Base-by-base conservation (phyloP, 2,113 vertebrate genomes). In the Bubo bubo region DNA sequence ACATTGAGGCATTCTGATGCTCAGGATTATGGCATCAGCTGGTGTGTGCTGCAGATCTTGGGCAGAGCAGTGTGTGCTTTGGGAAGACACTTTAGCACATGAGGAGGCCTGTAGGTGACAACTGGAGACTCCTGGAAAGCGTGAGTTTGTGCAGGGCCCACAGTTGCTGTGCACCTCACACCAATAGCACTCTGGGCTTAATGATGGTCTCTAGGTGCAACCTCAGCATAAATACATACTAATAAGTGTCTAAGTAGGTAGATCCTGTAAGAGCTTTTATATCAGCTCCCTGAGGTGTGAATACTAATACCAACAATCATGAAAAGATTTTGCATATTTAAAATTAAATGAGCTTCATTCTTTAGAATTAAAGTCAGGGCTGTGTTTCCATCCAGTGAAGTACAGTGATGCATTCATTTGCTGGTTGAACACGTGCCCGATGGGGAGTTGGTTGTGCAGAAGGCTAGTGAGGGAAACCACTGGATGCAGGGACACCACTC, bases 271-370 rank as follows among this genome's bases (percentile, higher is more conserved):
- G 64, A 95, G 68, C 83, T 91, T 93, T 93, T 79, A 1, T 91
- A 43, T 59, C 56, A 64, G 9, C 43, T 93, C 52, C 66, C 90
- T 82, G 77, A 87, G 73, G 73, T 84, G 15, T 87, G 86, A 89
- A 50, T 91, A 79, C 39, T 92, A 72, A 91, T 88, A 74, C 60
- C 24, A 95, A 72, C 49, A 85, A 35, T 73, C 34, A 50, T 82
- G 80, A 67, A 88, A 92, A 85, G 59, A 76, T 81, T 92, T 81
- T 93, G 70, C 24, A 14, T 95, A n/a, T 89, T 96, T 79, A 62
- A 87, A 94, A 88, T 86, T 12, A 58, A 94, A 85, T 0, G 1
- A 95, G 49, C 34, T 71, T 87, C 10, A 32, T 91, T 95, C 60
- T 91, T 91, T 70, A 77, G 55, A 80, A 77, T 55, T 53, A 73